A percentile compares a stretch with the other conserved stretches of the same genome.
These are phyloP conservation scores for Lagodon rhomboides DNA, from an alignment of 2,797 vertebrate genomes.

Conservation along the genomic window DNA sequence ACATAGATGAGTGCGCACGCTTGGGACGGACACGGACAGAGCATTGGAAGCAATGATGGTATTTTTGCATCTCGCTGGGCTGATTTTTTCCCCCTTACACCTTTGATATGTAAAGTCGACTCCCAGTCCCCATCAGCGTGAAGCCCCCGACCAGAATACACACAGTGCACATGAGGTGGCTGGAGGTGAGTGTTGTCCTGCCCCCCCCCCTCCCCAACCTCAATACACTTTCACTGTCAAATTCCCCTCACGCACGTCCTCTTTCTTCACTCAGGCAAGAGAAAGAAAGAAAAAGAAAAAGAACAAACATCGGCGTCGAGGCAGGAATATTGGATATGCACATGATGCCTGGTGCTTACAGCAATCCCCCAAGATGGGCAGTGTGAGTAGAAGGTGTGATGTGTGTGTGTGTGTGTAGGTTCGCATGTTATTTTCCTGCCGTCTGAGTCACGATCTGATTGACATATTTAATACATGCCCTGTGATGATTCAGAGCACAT, in stretches of 20 bases:
- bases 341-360: conserved; percentile 41
- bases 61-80: conserved; percentile 36
- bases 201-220: conserved; percentile 3
- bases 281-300: conserved; percentile 24
- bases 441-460: conserved; percentile 55
- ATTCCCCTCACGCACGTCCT: conserved; percentile 49
- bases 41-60: neutral
- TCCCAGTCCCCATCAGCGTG: conserved; percentile 47
- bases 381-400: conserved; percentile 18
- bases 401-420: conserved; percentile 14
- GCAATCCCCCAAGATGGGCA: conserved; percentile 31
- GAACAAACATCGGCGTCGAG: conserved; percentile 57
- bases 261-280: conserved; percentile 48
- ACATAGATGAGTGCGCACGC: conserved; percentile 23
- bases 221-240: conserved; percentile 30
- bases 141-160: conserved; percentile 56
- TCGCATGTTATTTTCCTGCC: neutral
- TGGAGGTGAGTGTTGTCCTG: conserved; percentile 43
- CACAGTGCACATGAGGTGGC: conserved; percentile 36
- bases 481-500: conserved; percentile 51
- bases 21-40: conserved; percentile 24
- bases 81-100: conserved; percentile 26
- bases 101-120: conserved; percentile 66
- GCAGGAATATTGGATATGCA: conserved; percentile 57
- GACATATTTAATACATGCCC: conserved; percentile 69